A percentile compares a stretch with the other conserved stretches of the same genome.
Evolutionary conservation across 92 coral and sea anemone genomes (phyloP).

Genomic region (Diadumene lineata): DNA sequence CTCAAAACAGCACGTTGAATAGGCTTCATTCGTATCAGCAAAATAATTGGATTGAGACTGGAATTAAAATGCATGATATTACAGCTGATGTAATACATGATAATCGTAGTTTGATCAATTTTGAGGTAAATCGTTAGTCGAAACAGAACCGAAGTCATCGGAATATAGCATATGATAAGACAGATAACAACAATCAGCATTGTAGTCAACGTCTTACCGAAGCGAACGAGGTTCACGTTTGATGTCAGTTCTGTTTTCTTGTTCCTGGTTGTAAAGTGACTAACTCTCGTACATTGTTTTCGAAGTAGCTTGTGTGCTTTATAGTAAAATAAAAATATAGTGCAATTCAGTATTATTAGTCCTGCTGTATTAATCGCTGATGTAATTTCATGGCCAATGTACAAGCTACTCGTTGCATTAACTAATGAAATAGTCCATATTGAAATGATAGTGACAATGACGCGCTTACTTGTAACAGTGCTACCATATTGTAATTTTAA

Average conservation of each 20-base stretch:
- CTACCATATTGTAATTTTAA: not conserved
- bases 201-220: not conserved
- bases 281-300: not conserved
- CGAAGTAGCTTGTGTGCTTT: not conserved
- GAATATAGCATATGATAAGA: not conserved
- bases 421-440: not conserved
- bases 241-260: not conserved
- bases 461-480: not conserved
- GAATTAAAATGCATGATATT: not conserved
- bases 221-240: not conserved
- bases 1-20: not conserved
- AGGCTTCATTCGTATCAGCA: not conserved
- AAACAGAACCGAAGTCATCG: not conserved
- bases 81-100: not conserved
- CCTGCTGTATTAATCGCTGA: not conserved
- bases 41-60: not conserved
- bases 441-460: not conserved
- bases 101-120: not conserved
- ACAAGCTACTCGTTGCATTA: not conserved
- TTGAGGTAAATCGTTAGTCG: not conserved
- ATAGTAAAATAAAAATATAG: constrained; percentile 3
- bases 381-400: not conserved
- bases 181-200: not conserved
- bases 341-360: not conserved
- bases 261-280: not conserved